Conservation (phyloP, 2,797 vertebrate species). For the Pygocentrus nattereri region DNA sequence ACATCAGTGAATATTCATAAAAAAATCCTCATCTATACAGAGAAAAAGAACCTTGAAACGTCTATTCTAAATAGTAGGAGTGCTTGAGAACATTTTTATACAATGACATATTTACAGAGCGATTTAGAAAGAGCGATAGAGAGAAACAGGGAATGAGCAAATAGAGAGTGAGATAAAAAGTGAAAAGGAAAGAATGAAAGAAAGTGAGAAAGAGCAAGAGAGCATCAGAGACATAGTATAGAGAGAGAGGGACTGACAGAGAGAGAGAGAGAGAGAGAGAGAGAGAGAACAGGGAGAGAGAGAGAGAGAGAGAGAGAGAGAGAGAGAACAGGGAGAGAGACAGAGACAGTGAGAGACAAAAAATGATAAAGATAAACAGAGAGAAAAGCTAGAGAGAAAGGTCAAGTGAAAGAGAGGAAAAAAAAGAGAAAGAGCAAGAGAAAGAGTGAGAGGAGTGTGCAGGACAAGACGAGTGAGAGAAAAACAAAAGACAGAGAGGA, state of each 20-base stretch:
- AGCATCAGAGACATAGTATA: neutral
- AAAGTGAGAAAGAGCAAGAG: neutral
- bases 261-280: too few relatives aligned
- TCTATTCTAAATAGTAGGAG: neutral
- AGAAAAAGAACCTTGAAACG: neutral
- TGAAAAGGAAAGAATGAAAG: neutral
- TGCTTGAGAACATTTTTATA: neutral
- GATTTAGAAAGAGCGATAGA: too few relatives aligned
- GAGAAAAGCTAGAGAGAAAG: neutral
- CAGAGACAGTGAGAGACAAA: neutral
- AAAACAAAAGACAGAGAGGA: neutral
- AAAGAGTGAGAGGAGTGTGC: neutral
- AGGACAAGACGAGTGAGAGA: neutral
- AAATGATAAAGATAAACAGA: neutral
- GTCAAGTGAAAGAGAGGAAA: neutral
- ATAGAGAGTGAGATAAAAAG: neutral
- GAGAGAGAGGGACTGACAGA: too few relatives aligned
- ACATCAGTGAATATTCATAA: slow-evolving; percentile 23
- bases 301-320: too few relatives aligned
- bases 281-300: too few relatives aligned
- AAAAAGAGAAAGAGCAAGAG: neutral
- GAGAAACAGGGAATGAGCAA: too few relatives aligned
- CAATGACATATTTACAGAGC: neutral
- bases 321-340: too few relatives aligned
- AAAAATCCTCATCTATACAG: neutral